Percentiles rank a stretch among this genome's conserved stretches.
These are phyloP conservation scores for Geococcyx californianus DNA, from an alignment of 2,113 vertebrate species.

Conservation along the genomic window DNA sequence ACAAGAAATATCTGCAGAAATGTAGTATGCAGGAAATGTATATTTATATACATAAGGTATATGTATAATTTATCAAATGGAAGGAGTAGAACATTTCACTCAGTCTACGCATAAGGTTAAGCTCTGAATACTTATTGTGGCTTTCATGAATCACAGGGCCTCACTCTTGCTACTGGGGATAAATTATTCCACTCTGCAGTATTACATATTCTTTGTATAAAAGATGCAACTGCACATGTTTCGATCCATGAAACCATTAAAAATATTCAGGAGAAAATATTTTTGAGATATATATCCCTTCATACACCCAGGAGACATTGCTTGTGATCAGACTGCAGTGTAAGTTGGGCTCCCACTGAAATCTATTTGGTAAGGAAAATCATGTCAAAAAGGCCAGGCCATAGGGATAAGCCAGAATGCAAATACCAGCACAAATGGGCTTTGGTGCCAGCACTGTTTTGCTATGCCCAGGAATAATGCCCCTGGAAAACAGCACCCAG, in stretches of 20 bases:
- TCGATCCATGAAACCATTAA: constrained; percentile 67
- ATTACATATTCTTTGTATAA: constrained; percentile 73
- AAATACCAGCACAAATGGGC: not conserved
- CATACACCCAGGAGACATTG: constrained; percentile 6
- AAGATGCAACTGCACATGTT: constrained; percentile 69
- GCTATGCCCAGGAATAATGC: not conserved
- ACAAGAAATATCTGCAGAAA: constrained; percentile 68
- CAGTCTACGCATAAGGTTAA: constrained; percentile 69
- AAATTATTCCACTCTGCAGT: constrained; percentile 70
- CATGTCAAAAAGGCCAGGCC: not conserved
- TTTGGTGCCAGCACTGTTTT: not conserved
- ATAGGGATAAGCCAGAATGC: constrained; percentile 14
- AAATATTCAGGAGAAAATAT: constrained; percentile 68
- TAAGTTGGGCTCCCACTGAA: constrained; percentile 40
- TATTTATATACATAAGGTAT: constrained; percentile 66
- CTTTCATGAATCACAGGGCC: constrained; percentile 71
- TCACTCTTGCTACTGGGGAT: constrained; percentile 70
- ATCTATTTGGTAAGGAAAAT: constrained; percentile 61
- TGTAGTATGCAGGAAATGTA: constrained; percentile 62
- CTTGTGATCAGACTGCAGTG: constrained; percentile 50
- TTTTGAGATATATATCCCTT: constrained; percentile 54
- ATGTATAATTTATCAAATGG: constrained; percentile 73
- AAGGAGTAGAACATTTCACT: constrained; percentile 67
- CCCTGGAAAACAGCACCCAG: not conserved
- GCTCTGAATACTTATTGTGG: constrained; percentile 71